phyloP scores from a whole-genome alignment of 2,888 invertebrate genomes.

The Stenurella melanura region DNA sequence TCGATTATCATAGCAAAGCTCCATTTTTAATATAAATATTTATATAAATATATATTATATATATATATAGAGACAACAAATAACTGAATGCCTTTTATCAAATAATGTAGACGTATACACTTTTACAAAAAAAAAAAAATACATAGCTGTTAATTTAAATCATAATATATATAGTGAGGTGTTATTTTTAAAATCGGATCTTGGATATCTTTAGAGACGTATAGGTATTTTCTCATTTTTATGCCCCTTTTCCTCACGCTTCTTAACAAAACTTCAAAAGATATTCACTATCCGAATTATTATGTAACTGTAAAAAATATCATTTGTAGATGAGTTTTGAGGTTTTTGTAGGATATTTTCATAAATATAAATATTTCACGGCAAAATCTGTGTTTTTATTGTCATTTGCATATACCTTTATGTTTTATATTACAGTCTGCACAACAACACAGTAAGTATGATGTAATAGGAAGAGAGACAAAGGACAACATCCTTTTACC shows the following conservation, averaged over 20 bases:
- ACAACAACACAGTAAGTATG: too few relatives aligned
- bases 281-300: constrained; percentile 64
- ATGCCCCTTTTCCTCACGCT: constrained; percentile 59
- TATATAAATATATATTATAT: constrained; percentile 67
- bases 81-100: constrained; percentile 74
- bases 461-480: too few relatives aligned
- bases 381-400: constrained; percentile 54
- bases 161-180: constrained; percentile 67
- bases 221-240: constrained; percentile 58
- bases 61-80: constrained; percentile 71
- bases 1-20: constrained; percentile 64
- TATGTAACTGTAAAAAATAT: constrained; percentile 71
- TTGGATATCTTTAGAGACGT: constrained; percentile 61
- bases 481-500: too few relatives aligned
- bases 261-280: constrained; percentile 57
- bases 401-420: neutral
- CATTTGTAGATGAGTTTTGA: constrained; percentile 73
- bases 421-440: too few relatives aligned
- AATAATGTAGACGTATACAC: constrained; percentile 74
- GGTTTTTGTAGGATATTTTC: constrained; percentile 74
- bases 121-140: constrained; percentile 71
- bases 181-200: constrained; percentile 68
- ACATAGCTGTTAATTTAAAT: constrained; percentile 71
- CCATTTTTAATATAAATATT: constrained; percentile 70
- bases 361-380: constrained; percentile 74